Evolutionary conservation across 1,140 invertebrate genomes (phyloP).

Genomic region (Spodoptera litura): DNA sequence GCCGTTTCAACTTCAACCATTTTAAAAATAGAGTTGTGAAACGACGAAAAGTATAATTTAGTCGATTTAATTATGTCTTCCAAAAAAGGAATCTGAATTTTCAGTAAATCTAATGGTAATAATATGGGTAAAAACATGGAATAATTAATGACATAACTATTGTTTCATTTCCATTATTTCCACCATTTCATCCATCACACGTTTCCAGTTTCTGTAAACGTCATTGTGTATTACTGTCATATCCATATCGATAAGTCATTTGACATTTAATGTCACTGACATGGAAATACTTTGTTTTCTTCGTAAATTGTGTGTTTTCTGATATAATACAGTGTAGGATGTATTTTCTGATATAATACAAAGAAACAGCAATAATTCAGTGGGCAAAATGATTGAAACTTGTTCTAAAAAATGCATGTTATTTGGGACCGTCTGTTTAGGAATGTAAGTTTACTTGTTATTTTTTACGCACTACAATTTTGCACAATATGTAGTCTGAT

Average conservation of each 20-base stretch:
- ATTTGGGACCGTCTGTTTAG: constrained; percentile 74
- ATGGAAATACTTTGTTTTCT: too few relatives aligned
- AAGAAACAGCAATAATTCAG: not conserved
- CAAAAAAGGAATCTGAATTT: not conserved
- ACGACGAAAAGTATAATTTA: not conserved
- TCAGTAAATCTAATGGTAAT: too few relatives aligned
- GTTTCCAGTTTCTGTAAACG: too few relatives aligned
- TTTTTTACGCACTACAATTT: not conserved
- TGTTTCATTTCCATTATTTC: too few relatives aligned
- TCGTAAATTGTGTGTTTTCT: too few relatives aligned
- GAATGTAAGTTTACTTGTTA: constrained; percentile 69
- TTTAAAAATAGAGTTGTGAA: constrained; percentile 27
- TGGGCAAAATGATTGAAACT: constrained; percentile 73
- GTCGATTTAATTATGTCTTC: not conserved
- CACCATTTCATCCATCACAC: too few relatives aligned
- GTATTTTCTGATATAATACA: not conserved
- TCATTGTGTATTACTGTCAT: too few relatives aligned
- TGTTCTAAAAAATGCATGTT: constrained; percentile 81
- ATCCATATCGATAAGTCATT: too few relatives aligned
- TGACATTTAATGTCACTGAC: too few relatives aligned
- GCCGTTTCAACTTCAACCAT: constrained; percentile 47
- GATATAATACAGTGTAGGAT: too few relatives aligned
- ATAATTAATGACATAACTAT: too few relatives aligned
- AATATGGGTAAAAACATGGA: too few relatives aligned
- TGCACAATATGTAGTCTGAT: not conserved